Conservation (phyloP, 2,113 vertebrate genomes). For the Myotis lucifugus region DNA sequence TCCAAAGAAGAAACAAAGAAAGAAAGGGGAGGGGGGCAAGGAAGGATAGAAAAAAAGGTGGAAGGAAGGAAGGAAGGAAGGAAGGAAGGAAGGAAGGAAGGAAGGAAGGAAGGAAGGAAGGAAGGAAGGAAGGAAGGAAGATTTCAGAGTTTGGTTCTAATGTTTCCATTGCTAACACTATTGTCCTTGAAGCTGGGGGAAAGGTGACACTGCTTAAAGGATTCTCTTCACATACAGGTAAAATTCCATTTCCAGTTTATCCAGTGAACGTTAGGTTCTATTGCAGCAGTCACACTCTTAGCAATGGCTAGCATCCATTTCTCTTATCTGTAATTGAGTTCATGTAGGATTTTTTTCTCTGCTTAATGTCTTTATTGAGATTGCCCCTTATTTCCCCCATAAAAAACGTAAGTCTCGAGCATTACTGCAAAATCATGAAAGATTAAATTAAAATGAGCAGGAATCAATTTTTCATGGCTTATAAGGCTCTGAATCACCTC, state of each 20-base stretch:
- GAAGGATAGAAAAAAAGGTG: too few relatives aligned
- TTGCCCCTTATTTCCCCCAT: background rate
- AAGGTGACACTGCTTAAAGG: background rate
- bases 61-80: background rate
- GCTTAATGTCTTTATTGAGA: background rate
- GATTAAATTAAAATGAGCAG: conserved; percentile 24
- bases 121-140: background rate
- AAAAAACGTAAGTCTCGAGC: background rate
- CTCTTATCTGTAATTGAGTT: background rate
- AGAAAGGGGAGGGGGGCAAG: background rate
- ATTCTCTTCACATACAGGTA: background rate
- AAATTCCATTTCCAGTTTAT: background rate
- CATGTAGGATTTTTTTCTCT: background rate
- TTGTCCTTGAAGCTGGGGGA: background rate
- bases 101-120: background rate
- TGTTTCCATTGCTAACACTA: background rate
- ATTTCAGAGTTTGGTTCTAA: background rate
- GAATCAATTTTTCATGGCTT: conserved; percentile 36
- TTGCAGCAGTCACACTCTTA: background rate
- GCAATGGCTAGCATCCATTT: background rate
- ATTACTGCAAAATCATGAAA: background rate
- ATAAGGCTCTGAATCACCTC: background rate
- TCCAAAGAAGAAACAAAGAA: background rate
- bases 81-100: background rate
- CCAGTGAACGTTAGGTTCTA: background rate